These are phyloP conservation scores for Erebia ligea DNA, from an alignment of 2,888 invertebrate species.

Conservation along the genomic window DNA sequence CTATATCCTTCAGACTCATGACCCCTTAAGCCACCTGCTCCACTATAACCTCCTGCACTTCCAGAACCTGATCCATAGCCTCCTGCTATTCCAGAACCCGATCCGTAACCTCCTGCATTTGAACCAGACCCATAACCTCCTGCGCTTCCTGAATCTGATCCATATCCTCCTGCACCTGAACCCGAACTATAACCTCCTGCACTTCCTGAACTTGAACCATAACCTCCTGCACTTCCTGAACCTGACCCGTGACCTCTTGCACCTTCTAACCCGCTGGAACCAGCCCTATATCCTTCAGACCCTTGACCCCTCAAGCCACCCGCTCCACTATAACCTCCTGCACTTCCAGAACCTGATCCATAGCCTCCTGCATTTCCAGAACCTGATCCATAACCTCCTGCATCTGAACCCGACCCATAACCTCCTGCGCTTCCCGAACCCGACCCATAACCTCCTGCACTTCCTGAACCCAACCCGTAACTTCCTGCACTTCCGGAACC, in stretches of 20 bases:
- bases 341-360: background rate
- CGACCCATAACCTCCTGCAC: slow-evolving; percentile 1
- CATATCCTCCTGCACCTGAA: background rate
- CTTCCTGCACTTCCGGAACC: background rate
- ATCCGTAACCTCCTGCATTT: background rate
- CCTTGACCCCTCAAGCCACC: background rate
- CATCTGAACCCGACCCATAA: background rate
- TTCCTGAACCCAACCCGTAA: background rate
- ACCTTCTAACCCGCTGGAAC: background rate
- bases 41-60: background rate
- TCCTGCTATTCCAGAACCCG: background rate
- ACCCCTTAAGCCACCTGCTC: background rate
- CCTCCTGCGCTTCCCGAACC: background rate
- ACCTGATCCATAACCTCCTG: too few species aligned
- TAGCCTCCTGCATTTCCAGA: background rate
- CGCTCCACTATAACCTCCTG: background rate
- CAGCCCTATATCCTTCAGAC: background rate
- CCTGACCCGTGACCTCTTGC: background rate
- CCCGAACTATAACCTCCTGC: background rate
- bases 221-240: background rate
- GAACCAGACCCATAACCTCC: background rate
- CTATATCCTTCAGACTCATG: background rate
- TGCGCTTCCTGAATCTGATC: background rate
- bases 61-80: slow-evolving; percentile 1
- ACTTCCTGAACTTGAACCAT: background rate